These are phyloP conservation scores for Chlamydotis undulata DNA, from an alignment of 2,113 vertebrate species.

Conservation along the genomic window DNA sequence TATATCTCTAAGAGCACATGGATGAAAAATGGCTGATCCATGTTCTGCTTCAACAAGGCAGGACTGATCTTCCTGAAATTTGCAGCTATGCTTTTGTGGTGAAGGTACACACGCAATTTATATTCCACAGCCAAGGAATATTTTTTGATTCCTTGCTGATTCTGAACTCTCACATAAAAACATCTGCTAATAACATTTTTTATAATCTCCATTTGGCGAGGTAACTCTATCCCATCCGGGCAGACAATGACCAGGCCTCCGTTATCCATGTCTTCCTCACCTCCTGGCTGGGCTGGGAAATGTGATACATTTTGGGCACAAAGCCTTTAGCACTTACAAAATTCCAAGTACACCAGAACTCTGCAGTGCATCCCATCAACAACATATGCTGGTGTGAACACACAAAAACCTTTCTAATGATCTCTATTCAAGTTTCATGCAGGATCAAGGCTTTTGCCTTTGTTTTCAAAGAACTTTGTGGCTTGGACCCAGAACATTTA, in stretches of 20 bases:
- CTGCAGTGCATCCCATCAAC: slow-evolving; percentile 1
- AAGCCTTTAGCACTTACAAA: neutral
- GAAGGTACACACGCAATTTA: neutral
- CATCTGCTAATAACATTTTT: slow-evolving; percentile 56
- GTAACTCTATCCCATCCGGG: slow-evolving; percentile 35
- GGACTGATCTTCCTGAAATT: neutral
- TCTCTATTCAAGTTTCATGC: neutral
- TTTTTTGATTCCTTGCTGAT: neutral
- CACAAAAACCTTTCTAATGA: neutral
- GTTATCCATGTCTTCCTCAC: slow-evolving; percentile 47
- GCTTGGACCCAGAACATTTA: neutral
- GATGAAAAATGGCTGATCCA: neutral
- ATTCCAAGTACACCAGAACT: slow-evolving; percentile 34
- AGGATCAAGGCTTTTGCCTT: neutral
- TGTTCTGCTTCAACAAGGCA: neutral
- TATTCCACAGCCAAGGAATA: neutral
- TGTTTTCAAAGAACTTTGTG: slow-evolving; percentile 16
- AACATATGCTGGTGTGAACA: slow-evolving; percentile 19
- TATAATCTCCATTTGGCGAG: neutral
- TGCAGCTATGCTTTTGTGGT: neutral
- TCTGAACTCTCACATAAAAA: slow-evolving; percentile 11
- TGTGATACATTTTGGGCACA: neutral
- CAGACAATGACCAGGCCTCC: slow-evolving; percentile 23
- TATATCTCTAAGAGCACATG: fast-evolving
- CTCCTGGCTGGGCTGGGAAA: slow-evolving; percentile 31